These are phyloP conservation scores for Limnothrissa miodon DNA, from an alignment of 2,113 vertebrate species.

Conservation along the genomic window DNA sequence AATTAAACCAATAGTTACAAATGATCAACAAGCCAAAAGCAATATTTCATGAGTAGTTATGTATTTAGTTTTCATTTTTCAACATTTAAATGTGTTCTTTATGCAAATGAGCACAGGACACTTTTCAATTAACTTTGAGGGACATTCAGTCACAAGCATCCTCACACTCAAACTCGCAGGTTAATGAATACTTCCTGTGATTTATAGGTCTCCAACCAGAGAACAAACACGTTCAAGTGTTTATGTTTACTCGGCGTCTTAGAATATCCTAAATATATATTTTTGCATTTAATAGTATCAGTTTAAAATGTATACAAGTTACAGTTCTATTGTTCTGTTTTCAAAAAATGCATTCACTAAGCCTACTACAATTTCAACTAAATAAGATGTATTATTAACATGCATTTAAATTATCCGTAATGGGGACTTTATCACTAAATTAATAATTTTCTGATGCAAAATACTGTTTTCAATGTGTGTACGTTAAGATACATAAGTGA, in stretches of 20 bases:
- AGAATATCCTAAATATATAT: background rate
- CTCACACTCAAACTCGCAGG: background rate
- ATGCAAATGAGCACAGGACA: slow-evolving; percentile 73
- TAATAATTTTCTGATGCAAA: background rate
- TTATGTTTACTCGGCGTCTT: background rate
- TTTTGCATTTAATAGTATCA: background rate
- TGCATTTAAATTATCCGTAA: background rate
- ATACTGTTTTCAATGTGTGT: background rate
- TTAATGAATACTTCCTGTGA: slow-evolving; percentile 64
- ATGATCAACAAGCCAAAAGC: slow-evolving; percentile 72
- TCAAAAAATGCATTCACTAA: background rate
- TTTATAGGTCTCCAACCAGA: slow-evolving; percentile 39
- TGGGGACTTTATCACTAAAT: background rate
- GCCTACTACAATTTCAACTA: too few species aligned
- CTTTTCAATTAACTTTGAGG: slow-evolving; percentile 75
- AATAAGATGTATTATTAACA: too few species aligned
- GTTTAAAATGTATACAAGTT: background rate
- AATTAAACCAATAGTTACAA: slow-evolving; percentile 77
- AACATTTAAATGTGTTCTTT: slow-evolving; percentile 72
- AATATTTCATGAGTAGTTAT: slow-evolving; percentile 72
- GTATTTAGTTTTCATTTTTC: slow-evolving; percentile 76
- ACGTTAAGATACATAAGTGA: background rate
- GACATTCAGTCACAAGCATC: slow-evolving; percentile 51
- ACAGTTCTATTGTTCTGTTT: background rate
- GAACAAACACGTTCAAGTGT: background rate